Percentiles rank a stretch among this genome's conserved stretches.
Evolutionary conservation across 1,140 invertebrate genomes (phyloP).

Genomic region (Drosophila pachea): DNA sequence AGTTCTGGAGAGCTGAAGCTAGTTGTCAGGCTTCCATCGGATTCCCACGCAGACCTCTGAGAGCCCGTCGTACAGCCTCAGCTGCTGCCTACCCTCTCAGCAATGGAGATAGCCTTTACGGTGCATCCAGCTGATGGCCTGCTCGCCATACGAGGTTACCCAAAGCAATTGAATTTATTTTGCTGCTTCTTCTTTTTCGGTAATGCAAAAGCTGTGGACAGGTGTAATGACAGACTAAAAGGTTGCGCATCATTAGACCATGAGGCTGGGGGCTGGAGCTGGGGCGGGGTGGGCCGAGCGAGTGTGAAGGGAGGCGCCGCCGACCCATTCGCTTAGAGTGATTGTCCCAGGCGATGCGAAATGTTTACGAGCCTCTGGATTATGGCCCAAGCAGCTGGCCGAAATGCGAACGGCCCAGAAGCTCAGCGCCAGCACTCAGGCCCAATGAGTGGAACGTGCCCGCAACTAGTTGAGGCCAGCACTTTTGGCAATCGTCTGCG

Average conservation of each 20-base stretch:
- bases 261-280: background rate
- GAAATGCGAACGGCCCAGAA: slow-evolving; percentile 1
- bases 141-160: too few species aligned
- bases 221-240: slow-evolving; percentile 42
- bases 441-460: slow-evolving; percentile 33
- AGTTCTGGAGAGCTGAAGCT: too few species aligned
- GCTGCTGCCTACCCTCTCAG: too few species aligned
- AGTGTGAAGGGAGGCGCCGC: slow-evolving; percentile 16
- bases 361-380: slow-evolving; percentile 36
- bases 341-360: slow-evolving; percentile 34
- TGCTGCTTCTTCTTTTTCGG: slow-evolving; percentile 23
- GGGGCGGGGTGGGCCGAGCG: slow-evolving; percentile 19
- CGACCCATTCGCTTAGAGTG: slow-evolving; percentile 26
- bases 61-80: too few species aligned
- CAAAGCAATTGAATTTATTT: too few species aligned
- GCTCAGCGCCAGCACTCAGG: slow-evolving; percentile 30
- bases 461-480: slow-evolving; percentile 1
- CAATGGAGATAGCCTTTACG: too few species aligned
- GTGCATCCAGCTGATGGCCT: too few species aligned
- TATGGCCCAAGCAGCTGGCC: slow-evolving; percentile 15
- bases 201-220: slow-evolving; percentile 34
- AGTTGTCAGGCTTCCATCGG: too few species aligned
- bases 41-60: too few species aligned
- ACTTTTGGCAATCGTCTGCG: slow-evolving; percentile 3
- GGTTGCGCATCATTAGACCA: slow-evolving; percentile 44